These are phyloP conservation scores for Anguilla marmorata DNA, from an alignment of 2,797 vertebrate genomes.

Conservation along the genomic window DNA sequence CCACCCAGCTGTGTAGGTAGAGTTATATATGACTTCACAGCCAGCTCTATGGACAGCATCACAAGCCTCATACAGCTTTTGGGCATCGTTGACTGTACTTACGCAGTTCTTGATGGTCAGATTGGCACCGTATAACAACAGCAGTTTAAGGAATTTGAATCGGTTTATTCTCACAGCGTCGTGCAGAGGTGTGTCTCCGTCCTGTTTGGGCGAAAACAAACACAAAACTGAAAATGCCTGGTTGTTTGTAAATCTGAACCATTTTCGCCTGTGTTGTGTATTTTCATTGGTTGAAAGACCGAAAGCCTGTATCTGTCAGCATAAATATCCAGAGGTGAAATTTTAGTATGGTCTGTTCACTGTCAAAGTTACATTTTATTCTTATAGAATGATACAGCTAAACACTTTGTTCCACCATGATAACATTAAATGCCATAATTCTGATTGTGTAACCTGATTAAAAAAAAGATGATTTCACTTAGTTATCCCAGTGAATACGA, in stretches of 20 bases:
- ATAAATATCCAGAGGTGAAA: no score
- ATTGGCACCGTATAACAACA: conserved; percentile 88
- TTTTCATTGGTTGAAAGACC: no score
- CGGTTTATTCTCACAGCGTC: conserved; percentile 91
- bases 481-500: no score
- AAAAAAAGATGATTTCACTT: no score
- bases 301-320: no score
- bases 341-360: background rate
- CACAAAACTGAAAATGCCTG: background rate
- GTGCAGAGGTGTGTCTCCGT: conserved; percentile 91
- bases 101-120: conserved; percentile 84
- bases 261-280: no score
- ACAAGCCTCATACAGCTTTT: background rate
- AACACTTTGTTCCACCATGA: background rate
- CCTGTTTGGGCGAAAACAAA: conserved; percentile 64
- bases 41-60: background rate
- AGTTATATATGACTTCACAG: background rate
- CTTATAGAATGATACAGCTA: background rate
- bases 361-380: background rate
- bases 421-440: background rate
- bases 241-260: no score
- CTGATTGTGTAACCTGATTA: background rate
- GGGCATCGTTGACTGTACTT: conserved; percentile 57
- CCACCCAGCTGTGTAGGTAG: background rate
- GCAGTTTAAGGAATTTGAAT: conserved; percentile 90